Percentiles rank a stretch among this genome's conserved stretches.
Conservation (phyloP, 2,113 vertebrate genomes). For the Cebidichthys violaceus region DNA sequence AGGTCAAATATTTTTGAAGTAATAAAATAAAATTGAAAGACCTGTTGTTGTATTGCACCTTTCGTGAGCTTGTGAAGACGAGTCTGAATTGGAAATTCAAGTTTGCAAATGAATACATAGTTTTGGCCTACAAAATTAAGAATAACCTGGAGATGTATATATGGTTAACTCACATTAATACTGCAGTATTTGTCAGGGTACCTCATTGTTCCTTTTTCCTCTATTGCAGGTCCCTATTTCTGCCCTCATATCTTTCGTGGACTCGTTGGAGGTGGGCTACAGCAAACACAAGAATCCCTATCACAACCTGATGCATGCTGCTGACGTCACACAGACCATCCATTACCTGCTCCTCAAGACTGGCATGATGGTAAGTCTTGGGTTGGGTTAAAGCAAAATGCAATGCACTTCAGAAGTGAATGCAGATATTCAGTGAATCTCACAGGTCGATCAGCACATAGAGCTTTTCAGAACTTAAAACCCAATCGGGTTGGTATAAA, state of each 20-base stretch:
- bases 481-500: background rate
- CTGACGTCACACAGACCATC: constrained; percentile 96
- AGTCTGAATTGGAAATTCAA: background rate
- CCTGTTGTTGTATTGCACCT: background rate
- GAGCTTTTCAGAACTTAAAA: background rate
- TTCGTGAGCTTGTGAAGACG: background rate
- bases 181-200: background rate
- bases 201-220: constrained; percentile 1
- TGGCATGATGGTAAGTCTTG: constrained; percentile 89
- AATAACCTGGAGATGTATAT: background rate
- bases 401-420: too few species aligned
- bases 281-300: constrained; percentile 97
- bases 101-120: background rate
- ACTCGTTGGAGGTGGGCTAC: constrained; percentile 94
- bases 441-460: background rate
- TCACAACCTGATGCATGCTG: constrained; percentile 95
- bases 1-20: background rate
- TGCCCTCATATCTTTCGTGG: constrained; percentile 94
- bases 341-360: constrained; percentile 95
- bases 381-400: background rate
- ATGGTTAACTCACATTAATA: background rate
- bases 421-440: background rate
- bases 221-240: constrained; percentile 90
- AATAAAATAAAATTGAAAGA: background rate
- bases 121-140: background rate